These are phyloP conservation scores for Pteropus alecto DNA, from an alignment of 2,113 vertebrate genomes.

Conservation along the genomic window DNA sequence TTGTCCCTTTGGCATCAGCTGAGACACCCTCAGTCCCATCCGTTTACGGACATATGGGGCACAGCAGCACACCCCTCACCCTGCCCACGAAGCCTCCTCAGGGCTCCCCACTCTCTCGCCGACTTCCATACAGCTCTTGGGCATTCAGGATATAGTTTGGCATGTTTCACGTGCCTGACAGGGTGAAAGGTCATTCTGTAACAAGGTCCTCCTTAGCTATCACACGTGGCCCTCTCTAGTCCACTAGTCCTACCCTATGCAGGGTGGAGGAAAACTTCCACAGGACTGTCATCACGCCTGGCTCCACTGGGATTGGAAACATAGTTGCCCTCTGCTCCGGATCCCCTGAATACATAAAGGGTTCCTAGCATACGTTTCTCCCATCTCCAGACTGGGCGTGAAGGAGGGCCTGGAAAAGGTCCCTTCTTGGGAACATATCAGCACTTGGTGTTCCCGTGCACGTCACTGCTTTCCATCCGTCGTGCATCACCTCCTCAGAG, in stretches of 20 bases:
- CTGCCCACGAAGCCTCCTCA: not conserved
- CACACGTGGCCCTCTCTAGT: not conserved
- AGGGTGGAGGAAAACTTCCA: not conserved
- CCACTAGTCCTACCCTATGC: too few species aligned
- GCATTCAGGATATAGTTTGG: not conserved
- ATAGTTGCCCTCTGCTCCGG: not conserved
- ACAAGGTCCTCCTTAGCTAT: not conserved
- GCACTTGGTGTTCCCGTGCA: not conserved
- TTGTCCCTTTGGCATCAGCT: not conserved
- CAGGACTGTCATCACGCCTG: not conserved
- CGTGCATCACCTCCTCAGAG: not conserved
- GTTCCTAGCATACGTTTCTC: not conserved
- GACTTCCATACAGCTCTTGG: not conserved
- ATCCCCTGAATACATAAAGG: not conserved
- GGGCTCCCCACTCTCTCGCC: not conserved
- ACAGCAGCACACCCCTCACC: not conserved
- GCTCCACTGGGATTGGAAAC: not conserved
- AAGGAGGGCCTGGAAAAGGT: not conserved
- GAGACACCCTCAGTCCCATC: too few species aligned
- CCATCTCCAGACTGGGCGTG: not conserved
- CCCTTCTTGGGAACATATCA: not conserved
- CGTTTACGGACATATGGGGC: not conserved
- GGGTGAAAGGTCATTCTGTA: not conserved
- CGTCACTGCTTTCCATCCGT: not conserved
- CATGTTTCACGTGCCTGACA: not conserved